A percentile compares a stretch with the other conserved stretches of the same genome.
Evolutionary conservation across 2,113 vertebrate genomes (phyloP).

Genomic region (Rutilus rutilus): DNA sequence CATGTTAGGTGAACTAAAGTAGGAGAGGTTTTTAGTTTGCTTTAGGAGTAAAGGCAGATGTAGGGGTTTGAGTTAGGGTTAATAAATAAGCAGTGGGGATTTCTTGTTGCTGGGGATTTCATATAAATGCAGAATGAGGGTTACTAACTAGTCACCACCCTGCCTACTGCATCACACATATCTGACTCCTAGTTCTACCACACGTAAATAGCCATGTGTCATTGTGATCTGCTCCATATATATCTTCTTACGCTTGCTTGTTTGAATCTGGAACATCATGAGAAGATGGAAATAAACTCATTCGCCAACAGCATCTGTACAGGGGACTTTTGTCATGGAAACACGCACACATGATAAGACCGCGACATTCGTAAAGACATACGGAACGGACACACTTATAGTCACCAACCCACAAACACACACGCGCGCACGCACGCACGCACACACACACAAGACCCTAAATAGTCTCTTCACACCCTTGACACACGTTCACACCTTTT

Average conservation of each 20-base stretch:
- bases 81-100: background rate
- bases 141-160: background rate
- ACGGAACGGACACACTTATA: background rate
- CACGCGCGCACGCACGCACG: too few species aligned
- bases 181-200: background rate
- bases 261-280: background rate
- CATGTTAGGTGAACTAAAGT: background rate
- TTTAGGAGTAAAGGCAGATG: background rate
- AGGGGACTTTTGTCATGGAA: background rate
- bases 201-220: background rate
- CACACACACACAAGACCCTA: background rate
- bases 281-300: constrained; percentile 11
- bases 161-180: background rate
- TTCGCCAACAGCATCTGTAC: background rate
- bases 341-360: background rate
- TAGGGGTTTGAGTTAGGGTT: background rate
- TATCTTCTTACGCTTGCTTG: constrained; percentile 12
- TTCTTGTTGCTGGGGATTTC: constrained; percentile 5
- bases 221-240: constrained; percentile 1
- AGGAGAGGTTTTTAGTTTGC: background rate
- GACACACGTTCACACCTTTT: background rate
- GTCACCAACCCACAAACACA: background rate
- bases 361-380: background rate
- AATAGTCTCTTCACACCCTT: background rate
- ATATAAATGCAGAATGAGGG: background rate